Conservation (phyloP, 2,888 invertebrate species). For the Carpatolechia fugitivella region DNA sequence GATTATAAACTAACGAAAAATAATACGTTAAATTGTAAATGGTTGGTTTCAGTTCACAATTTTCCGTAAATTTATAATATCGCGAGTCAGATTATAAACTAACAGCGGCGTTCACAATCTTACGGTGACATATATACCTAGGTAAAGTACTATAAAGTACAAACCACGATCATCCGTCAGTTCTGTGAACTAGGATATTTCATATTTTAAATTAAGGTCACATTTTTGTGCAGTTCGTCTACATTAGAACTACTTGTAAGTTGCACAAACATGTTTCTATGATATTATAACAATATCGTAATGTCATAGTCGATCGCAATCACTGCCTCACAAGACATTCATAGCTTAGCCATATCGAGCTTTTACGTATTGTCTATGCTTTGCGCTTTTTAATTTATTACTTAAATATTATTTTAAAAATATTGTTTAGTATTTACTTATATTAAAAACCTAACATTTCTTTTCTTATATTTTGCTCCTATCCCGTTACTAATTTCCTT, state of each 20-base stretch:
- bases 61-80: too few species aligned
- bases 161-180: not conserved
- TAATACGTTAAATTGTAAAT: too few species aligned
- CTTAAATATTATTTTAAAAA: slow-evolving; percentile 47
- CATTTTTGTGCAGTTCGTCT: slow-evolving; percentile 6
- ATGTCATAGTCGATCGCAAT: slow-evolving; percentile 67
- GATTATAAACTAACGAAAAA: too few species aligned
- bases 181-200: slow-evolving; percentile 6
- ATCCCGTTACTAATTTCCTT: slow-evolving; percentile 20
- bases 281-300: slow-evolving; percentile 32
- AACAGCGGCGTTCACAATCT: too few species aligned
- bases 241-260: slow-evolving; percentile 12
- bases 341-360: slow-evolving; percentile 73
- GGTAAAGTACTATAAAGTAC: too few species aligned
- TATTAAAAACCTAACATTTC: slow-evolving; percentile 48
- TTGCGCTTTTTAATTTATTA: slow-evolving; percentile 69
- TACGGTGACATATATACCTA: too few species aligned
- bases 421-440: slow-evolving; percentile 42
- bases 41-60: too few species aligned
- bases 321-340: slow-evolving; percentile 79
- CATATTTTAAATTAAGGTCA: slow-evolving; percentile 1
- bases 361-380: slow-evolving; percentile 68
- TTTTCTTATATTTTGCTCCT: slow-evolving; percentile 43
- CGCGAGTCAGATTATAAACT: too few species aligned
- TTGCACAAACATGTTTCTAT: slow-evolving; percentile 16